phyloP scores from a whole-genome alignment of 2,113 vertebrate genomes.

The Oncorhynchus gorbuscha region DNA sequence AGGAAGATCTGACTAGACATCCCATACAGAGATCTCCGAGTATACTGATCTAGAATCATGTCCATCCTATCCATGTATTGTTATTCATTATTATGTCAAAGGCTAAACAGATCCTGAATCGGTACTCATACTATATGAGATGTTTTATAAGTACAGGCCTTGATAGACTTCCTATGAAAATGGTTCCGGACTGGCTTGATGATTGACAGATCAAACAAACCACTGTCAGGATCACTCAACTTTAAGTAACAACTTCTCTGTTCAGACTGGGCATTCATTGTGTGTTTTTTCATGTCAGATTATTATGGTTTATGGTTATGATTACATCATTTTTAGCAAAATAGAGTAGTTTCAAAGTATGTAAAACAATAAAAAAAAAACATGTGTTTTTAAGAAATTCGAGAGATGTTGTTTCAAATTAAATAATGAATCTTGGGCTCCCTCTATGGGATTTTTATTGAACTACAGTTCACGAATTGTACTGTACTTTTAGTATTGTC shows the following conservation, averaged over 20 bases:
- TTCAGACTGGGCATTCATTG: not conserved
- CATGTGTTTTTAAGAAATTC: no score
- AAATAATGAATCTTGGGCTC: not conserved
- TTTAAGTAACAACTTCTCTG: no score
- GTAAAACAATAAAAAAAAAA: not conserved
- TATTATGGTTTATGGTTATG: not conserved
- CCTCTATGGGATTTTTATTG: not conserved
- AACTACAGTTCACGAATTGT: not conserved
- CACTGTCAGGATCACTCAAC: not conserved
- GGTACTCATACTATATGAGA: no score
- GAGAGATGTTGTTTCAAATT: not conserved
- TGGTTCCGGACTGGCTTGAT: not conserved
- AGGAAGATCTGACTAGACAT: conserved; percentile 43
- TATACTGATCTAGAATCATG: no score
- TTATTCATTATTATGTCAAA: no score
- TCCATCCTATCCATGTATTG: no score
- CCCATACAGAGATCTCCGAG: conserved; percentile 10
- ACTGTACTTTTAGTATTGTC: not conserved
- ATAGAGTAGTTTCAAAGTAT: not conserved
- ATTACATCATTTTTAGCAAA: not conserved
- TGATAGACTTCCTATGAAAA: not conserved
- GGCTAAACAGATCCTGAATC: no score
- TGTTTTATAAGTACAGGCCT: no score
- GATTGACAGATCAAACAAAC: not conserved
- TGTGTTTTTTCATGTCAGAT: not conserved